Evolutionary conservation across 2,888 invertebrate genomes (phyloP).

Genomic region (Corythucha ciliata): DNA sequence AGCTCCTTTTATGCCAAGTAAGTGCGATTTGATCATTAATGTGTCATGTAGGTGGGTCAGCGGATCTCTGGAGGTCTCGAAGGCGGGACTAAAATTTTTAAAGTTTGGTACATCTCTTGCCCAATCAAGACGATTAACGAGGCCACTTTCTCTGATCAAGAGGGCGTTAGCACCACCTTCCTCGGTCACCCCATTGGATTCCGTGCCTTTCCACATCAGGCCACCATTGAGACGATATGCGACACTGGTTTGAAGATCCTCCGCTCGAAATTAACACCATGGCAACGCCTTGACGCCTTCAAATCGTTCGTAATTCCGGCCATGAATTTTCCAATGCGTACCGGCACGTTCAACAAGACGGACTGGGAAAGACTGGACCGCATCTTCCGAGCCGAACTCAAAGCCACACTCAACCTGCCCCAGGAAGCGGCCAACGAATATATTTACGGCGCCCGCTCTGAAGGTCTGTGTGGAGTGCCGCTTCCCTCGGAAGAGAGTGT

Average conservation of each 20-base stretch:
- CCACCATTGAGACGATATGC: not conserved
- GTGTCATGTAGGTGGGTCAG: too few species aligned
- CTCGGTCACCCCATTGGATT: constrained; percentile 18
- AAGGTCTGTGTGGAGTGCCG: constrained; percentile 7
- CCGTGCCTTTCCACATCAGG: constrained; percentile 2
- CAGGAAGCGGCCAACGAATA: constrained; percentile 17
- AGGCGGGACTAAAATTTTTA: too few species aligned
- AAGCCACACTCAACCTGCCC: constrained; percentile 8
- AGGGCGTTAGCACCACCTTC: constrained; percentile 11
- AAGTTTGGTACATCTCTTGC: too few species aligned
- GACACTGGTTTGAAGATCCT: constrained; percentile 7
- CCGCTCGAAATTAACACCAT: constrained; percentile 2
- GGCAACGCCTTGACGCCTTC: constrained; percentile 17
- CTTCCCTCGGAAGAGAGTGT: constrained; percentile 9
- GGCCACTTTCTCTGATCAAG: too few species aligned
- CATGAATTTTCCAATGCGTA: constrained; percentile 9
- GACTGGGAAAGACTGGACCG: constrained; percentile 13
- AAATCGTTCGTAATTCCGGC: constrained; percentile 10
- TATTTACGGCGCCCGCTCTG: constrained; percentile 16
- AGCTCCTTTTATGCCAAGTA: too few species aligned
- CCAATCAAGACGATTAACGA: too few species aligned
- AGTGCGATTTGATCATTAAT: too few species aligned
- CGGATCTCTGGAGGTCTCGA: too few species aligned
- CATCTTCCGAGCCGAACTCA: constrained; percentile 15
- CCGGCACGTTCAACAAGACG: not conserved